Evolutionary conservation across 2,888 invertebrate species (phyloP).

Genomic region (Drosophila diplacantha): DNA sequence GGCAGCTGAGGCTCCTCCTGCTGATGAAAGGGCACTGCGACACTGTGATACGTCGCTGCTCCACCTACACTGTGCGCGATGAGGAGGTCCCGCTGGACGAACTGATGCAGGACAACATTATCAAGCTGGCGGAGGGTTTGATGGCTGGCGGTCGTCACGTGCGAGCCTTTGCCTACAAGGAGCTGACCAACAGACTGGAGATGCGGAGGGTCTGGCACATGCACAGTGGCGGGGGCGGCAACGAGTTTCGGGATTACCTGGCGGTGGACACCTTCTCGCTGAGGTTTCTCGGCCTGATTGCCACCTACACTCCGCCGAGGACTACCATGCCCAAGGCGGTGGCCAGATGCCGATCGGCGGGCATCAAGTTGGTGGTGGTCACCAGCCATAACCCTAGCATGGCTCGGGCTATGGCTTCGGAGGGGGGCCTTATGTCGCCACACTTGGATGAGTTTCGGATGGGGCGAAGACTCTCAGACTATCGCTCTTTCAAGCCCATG

Average conservation of each 20-base stretch:
- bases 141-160: constrained; percentile 33
- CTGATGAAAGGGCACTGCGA: constrained; percentile 38
- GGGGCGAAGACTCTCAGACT: neutral
- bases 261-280: constrained; percentile 14
- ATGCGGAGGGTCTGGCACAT: neutral
- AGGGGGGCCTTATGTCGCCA: constrained; percentile 41
- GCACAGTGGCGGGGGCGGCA: neutral
- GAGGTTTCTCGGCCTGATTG: constrained; percentile 50
- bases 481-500: neutral
- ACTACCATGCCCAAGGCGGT: constrained; percentile 29
- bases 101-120: neutral
- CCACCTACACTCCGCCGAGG: constrained; percentile 37
- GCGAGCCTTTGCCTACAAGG: constrained; percentile 43
- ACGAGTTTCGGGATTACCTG: constrained; percentile 25
- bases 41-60: constrained; percentile 32
- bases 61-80: constrained; percentile 8
- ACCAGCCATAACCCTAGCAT: constrained; percentile 1
- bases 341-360: constrained; percentile 43
- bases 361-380: constrained; percentile 53
- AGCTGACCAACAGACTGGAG: constrained; percentile 21
- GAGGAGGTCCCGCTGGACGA: constrained; percentile 20
- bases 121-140: neutral
- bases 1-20: constrained; percentile 24
- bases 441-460: constrained; percentile 9
- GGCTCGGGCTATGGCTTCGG: constrained; percentile 42